Conservation (phyloP, 1,140 invertebrate genomes). For the Drosophila pectinifera region DNA sequence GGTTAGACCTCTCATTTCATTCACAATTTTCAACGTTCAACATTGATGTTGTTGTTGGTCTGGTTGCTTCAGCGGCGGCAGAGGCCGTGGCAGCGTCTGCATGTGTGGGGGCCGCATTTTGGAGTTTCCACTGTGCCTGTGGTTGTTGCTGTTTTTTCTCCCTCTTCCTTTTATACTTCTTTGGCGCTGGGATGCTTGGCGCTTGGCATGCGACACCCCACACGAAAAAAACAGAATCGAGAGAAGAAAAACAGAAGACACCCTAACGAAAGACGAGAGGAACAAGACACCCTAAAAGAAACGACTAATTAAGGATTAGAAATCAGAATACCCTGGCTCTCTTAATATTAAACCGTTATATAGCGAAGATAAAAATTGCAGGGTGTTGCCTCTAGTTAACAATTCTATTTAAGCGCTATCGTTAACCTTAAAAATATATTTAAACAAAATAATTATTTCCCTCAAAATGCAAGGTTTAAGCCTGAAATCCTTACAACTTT, state of each 20-base stretch:
- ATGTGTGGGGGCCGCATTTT: constrained; percentile 58
- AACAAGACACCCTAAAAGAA: neutral
- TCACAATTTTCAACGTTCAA: constrained; percentile 69
- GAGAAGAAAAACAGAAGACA: constrained; percentile 1
- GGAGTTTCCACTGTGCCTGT: constrained; percentile 31
- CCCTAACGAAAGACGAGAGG: neutral
- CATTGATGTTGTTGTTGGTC: constrained; percentile 23
- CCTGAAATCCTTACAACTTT: too few relatives aligned
- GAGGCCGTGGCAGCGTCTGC: constrained; percentile 28
- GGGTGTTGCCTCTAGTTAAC: neutral
- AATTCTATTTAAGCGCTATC: neutral
- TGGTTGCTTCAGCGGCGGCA: constrained; percentile 20
- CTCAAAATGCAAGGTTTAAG: too few relatives aligned
- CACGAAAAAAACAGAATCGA: neutral
- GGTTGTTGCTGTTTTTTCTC: constrained; percentile 12
- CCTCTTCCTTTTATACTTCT: constrained; percentile 3
- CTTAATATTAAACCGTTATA: neutral
- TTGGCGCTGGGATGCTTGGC: constrained; percentile 46
- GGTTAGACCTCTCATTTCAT: constrained; percentile 76
- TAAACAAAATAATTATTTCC: too few relatives aligned
- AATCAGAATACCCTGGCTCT: neutral
- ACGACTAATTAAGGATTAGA: neutral
- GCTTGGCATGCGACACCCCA: constrained; percentile 69
- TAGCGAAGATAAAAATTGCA: too few relatives aligned
- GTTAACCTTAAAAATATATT: too few relatives aligned